Base-by-base conservation (phyloP, 2,888 invertebrate species). In the Idaea aversata region DNA sequence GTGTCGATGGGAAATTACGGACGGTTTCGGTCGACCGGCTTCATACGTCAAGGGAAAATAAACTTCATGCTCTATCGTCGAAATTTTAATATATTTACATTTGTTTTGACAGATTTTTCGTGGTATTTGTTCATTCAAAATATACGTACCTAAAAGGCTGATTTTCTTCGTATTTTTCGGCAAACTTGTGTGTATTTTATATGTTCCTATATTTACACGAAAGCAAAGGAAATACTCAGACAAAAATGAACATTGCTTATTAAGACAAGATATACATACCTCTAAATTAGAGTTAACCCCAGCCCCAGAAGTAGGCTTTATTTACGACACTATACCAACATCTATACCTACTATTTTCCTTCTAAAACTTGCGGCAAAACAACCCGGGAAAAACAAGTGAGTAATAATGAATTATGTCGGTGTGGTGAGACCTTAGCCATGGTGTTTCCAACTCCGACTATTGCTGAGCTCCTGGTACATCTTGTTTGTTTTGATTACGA, bases 371-470 rank as follows among this genome's bases (percentile, higher is more conserved):
- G 74, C 70, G 72, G 72, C 71, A 77, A 74, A 80, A 82, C 75
- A 77, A 76, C 77, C 65, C 72, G 72, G 77, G 82, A 82, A 86
- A 87, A 88, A 88, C 88, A 88, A 84, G 74, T 79, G 78, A 78
- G 78, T 83, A 80, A 83, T 86, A 88, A 86, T 87, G 89, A 87
- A 82, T 86, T 86, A 87, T 84, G 78, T 73, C 70, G 73, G 66
- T 76, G 75, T 72, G 69, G 69, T 68, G 63, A 65, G 70, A 62
- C 71, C 75, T 57, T 63, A 64, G 63, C 61, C 61, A 61, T 63
- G 65, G 65, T 67, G 71, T 71, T 72, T 72, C 70, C 66, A 63
- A 16, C 59, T n/a, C 15, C 58, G 58, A 7, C 16, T 58, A 58
- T 15, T 58, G 58, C 58, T 58, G 16, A 16, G 15, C 58, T 58